A percentile compares a stretch with the other conserved stretches of the same genome.
These are phyloP conservation scores for Erebia epiphron DNA, from an alignment of 2,888 invertebrate species.

Conservation along the genomic window DNA sequence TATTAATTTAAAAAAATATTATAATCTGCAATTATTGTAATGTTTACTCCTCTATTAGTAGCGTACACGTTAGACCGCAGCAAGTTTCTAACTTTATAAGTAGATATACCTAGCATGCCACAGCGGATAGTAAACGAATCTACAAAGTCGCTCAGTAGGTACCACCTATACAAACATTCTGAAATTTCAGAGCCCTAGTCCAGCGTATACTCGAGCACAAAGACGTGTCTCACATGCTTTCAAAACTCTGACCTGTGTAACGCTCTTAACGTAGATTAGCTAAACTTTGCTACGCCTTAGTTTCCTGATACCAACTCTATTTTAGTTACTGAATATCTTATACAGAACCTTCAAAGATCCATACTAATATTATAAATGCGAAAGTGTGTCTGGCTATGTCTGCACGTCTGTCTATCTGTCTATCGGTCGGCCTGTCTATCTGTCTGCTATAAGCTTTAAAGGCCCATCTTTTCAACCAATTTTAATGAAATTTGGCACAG, in stretches of 20 bases:
- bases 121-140: slow-evolving; percentile 32
- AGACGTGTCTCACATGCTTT: slow-evolving; percentile 39
- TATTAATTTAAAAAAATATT: no score
- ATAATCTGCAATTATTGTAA: no score
- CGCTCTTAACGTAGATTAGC: slow-evolving; percentile 18
- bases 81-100: no score
- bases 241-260: slow-evolving; percentile 23
- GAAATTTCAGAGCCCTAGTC: slow-evolving; percentile 26
- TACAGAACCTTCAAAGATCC: background rate
- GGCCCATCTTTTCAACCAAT: no score
- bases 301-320: background rate
- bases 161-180: background rate
- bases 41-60: no score
- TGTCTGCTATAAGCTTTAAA: no score
- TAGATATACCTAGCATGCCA: slow-evolving; percentile 15
- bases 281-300: slow-evolving; percentile 13
- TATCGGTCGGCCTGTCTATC: no score
- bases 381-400: no score
- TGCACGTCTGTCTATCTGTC: no score
- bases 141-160: slow-evolving; percentile 27
- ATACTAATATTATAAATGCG: no score
- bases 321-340: background rate
- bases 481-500: no score
- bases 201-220: slow-evolving; percentile 35
- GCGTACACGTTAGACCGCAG: no score